A percentile compares a stretch with the other conserved stretches of the same genome.
Evolutionary conservation across 2,113 vertebrate species (phyloP).

Genomic region (Scartelaos histophorus): DNA sequence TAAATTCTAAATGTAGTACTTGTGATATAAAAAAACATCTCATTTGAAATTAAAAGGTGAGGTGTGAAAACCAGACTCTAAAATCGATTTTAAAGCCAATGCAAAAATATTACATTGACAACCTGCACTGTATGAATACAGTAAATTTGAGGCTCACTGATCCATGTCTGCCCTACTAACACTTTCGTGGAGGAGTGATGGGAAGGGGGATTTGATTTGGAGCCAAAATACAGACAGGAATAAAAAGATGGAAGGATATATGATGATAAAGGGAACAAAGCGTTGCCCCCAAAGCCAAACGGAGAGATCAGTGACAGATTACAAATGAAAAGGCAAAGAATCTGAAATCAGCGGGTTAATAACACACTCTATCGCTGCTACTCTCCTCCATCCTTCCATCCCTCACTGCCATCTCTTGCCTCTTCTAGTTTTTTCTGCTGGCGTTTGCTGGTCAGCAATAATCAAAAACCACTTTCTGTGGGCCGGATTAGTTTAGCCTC

Average conservation of each 20-base stretch:
- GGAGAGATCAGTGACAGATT: slow-evolving; percentile 70
- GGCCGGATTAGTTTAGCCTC: slow-evolving; percentile 87
- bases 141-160: slow-evolving; percentile 61
- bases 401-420: slow-evolving; percentile 55
- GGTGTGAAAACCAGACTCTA: not conserved
- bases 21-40: not conserved
- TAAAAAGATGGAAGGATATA: slow-evolving; percentile 62
- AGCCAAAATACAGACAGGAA: slow-evolving; percentile 55
- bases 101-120: slow-evolving; percentile 45
- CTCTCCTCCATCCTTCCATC: slow-evolving; percentile 26
- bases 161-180: slow-evolving; percentile 57
- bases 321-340: slow-evolving; percentile 57
- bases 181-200: slow-evolving; percentile 13
- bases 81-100: slow-evolving; percentile 21
- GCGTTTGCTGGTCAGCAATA: slow-evolving; percentile 99
- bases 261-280: slow-evolving; percentile 70
- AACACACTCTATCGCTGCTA: slow-evolving; percentile 55
- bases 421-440: slow-evolving; percentile 75
- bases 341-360: slow-evolving; percentile 66
- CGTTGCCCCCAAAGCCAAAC: slow-evolving; percentile 58
- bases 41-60: not conserved
- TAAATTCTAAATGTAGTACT: not conserved
- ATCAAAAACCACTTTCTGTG: slow-evolving; percentile 99
- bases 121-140: slow-evolving; percentile 40
- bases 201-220: slow-evolving; percentile 49